Evolutionary conservation across 1,140 invertebrate genomes (phyloP), one percentile per base, ranked within the genome.

Genomic region (Tenebrio molitor): DNA sequence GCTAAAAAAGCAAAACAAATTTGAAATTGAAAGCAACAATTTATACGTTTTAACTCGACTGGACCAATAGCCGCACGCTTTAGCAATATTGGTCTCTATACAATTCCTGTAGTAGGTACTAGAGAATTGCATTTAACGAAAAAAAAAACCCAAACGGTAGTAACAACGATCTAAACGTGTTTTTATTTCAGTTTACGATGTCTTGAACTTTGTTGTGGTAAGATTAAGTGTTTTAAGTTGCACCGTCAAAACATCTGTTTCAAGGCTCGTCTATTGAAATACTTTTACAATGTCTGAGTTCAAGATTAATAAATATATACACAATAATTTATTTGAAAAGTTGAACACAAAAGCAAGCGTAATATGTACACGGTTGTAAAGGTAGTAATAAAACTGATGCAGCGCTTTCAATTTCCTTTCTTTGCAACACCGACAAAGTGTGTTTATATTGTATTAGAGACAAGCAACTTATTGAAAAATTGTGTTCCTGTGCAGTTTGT

Each of bases 381-480:
- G 7, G 50, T 62, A 21, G 50, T 23, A 21, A 62, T 62, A 62
- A 62, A 62, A 62, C 50, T 29, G 29, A 62, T 62, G 50, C 17
- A 62, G 50, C 21, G 29, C 29, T 62, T 62, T 62, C 50, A 62
- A 62, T 62, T 62, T 62, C 12, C 36, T 41, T 62, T 62, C 50
- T 23, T 62, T 62, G 50, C 29, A 62, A 8, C 50, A 17, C 50
- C 50, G 50, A 62, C 50, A 62, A 62, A 62, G 50, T 17, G 21
- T 62, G 29, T 62, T 62, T 62, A 62, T 62, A 29, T 62, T 33
- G 50, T 33, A 33, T 23, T 33, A 62, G 29, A 62, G 50, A 33
- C 21, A 62, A 62, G 21, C 15, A 15, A 33, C 21, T 65, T 65
- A 34, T 65, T 39, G 14, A 65, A 63, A 63, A 50, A 50, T 50